These are phyloP conservation scores for Heliconius hortense DNA, from an alignment of 2,888 invertebrate genomes.

Conservation along the genomic window DNA sequence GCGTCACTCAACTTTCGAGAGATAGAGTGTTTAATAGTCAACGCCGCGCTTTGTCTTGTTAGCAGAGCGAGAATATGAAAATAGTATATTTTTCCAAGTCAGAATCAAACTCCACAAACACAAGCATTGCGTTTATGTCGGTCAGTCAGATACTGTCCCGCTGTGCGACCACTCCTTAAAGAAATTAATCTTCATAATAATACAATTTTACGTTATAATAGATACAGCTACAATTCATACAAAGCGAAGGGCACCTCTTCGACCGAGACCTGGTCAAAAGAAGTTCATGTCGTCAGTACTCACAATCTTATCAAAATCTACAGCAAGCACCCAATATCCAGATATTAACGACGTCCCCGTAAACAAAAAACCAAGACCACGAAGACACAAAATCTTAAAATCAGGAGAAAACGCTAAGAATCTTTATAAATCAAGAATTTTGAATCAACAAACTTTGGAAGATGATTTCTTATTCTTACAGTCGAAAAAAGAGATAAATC, in stretches of 20 bases:
- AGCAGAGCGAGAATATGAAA: not conserved
- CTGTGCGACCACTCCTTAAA: not conserved
- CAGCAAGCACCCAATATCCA: constrained; percentile 58
- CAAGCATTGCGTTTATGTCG: not conserved
- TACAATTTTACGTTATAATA: constrained; percentile 16
- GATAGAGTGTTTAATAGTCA: too few relatives aligned
- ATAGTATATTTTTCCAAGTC: not conserved
- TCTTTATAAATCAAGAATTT: constrained; percentile 43
- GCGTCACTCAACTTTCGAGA: too few relatives aligned
- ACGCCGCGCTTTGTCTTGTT: not conserved
- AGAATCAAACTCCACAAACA: not conserved
- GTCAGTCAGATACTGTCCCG: too few relatives aligned
- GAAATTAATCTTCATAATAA: not conserved
- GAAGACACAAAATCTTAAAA: constrained; percentile 32
- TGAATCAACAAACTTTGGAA: constrained; percentile 40
- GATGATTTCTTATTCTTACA: constrained; percentile 53
- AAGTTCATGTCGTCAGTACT: constrained; percentile 57
- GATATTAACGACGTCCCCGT: constrained; percentile 42
- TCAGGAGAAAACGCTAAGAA: constrained; percentile 36
- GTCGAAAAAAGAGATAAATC: constrained; percentile 52
- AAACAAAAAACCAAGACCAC: constrained; percentile 31
- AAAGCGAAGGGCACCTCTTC: constrained; percentile 46
- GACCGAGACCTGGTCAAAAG: constrained; percentile 51
- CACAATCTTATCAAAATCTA: constrained; percentile 57
- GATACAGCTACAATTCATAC: constrained; percentile 38